Evolutionary conservation across 2,113 vertebrate species (phyloP), one percentile per base, ranked within the genome.

Genomic region (Pica pica): DNA sequence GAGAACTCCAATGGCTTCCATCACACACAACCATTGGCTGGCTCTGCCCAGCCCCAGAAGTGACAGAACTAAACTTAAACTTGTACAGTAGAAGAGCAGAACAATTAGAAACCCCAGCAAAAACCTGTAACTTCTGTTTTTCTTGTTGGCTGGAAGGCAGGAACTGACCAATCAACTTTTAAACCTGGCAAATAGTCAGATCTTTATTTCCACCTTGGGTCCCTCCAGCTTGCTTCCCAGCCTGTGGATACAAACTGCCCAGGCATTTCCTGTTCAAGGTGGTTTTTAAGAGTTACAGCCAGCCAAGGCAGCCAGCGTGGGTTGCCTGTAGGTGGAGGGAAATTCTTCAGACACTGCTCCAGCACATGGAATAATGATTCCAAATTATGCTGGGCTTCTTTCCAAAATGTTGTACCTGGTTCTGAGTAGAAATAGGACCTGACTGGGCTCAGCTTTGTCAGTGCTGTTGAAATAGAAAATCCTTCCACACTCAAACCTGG

Each of bases 221-320:
- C 49, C 61, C 56, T 97, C 91, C 97, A 97, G 83, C 87, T 93
- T 94, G 61, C 93, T 96, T 90, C 95, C 87, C 69, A 93, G 96
- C 84, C 92, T 87, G 74, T 77, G 98, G 96, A 97, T 71, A 97
- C 96, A 93, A 96, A 95, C 89, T 93, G 94, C 89, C 16, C 33
- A 97, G 97, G 97, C 93, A 96, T 98, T 98, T 98, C 97, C 97
- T 98, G 90, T 95, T 96, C 96, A 96, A 97, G 97, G 97, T 98
- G 97, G 95, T 91, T 97, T 93, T 86, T 55, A 33, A 86, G 78
- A 33, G 13, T 46, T 84, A n/a, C 76, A 94, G 78, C 74, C 97
- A 97, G 97, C 87, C 79, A 94, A 97, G 76, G 53, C 90, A 97
- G 94, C 89, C 96, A 84, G 96, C 39, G 89, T 97, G 97, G 98